Evolutionary conservation across 2,113 vertebrate genomes (phyloP).

Genomic region (Reinhardtius hippoglossoides): DNA sequence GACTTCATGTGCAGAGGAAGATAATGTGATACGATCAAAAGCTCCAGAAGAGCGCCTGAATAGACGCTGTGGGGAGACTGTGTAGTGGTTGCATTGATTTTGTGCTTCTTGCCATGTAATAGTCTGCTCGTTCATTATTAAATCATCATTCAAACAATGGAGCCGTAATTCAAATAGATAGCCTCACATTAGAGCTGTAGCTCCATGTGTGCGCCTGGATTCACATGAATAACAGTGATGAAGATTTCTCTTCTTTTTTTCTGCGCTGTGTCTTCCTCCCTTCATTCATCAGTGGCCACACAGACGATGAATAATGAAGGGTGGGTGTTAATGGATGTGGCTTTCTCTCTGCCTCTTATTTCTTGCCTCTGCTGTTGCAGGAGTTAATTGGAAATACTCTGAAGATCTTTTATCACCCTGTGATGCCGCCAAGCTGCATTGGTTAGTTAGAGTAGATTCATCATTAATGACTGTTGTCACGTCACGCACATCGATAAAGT

Average conservation of each 20-base stretch:
- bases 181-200: background rate
- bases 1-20: background rate
- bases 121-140: background rate
- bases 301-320: conserved; percentile 50
- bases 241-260: background rate
- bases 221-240: conserved; percentile 11
- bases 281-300: conserved; percentile 17
- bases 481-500: background rate
- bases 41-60: background rate
- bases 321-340: conserved; percentile 49
- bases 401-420: conserved; percentile 63
- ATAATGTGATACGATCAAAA: background rate
- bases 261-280: background rate
- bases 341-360: conserved; percentile 50
- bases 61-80: background rate
- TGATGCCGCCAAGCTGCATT: conserved; percentile 45
- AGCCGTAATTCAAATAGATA: background rate
- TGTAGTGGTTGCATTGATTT: conserved; percentile 23
- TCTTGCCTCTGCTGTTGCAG: conserved; percentile 51
- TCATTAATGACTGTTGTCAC: conserved; percentile 12
- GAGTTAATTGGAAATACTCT: conserved; percentile 67
- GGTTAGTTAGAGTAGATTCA: conserved; percentile 44
- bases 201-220: background rate
- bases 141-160: conserved; percentile 1
- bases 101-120: conserved; percentile 1